Base-by-base conservation (phyloP, 2,113 vertebrate genomes). In the Seriola quinqueradiata region DNA sequence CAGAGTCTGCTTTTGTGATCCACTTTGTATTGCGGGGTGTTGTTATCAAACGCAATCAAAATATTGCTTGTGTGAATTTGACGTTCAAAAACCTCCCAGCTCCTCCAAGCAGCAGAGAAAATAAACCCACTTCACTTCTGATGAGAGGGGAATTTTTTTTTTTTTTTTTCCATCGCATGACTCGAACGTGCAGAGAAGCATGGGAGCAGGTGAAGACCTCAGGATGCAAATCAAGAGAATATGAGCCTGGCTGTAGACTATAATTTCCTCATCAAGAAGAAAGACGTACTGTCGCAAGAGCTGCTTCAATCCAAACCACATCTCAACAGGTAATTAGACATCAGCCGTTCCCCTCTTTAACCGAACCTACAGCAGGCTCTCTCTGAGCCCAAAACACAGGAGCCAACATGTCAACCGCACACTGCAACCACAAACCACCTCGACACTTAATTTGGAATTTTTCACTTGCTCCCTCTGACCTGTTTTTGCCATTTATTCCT, bases 191-290 rank as follows among this genome's bases (percentile, higher is more conserved):
- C 28, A 75, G 59, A 78, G 70, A 74, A 40, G 12, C 72, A 78
- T 0, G 0, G 54, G 46, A 87, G 87, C 89, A 93, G 91, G 91
- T 93, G 92, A 91, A 81, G 90, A 87, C 84, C 81, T 89, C 63
- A 28, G 54, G 77, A 94, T 88, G 89, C 84, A 92, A 88, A 89
- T 89, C 66, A 80, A 80, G 90, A 75, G 85, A 91, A 90, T 63
- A 64, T 63, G 82, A 90, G 68, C 82, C 12, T 3, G 13, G 38
- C 65, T 65, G 77, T 11, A 61, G 68, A 42, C 91, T 93, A 44
- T 93, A 89, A 93, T 94, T 94, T 91, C 83, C 90, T 87, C 90
- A 90, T 91, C 88, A 92, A 79, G 66, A 84, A 74, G 77, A 90
- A 87, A 82, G 85, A 79, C 76, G 57, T 8, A 78, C 87, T 82